A percentile compares a stretch with the other conserved stretches of the same genome.
phyloP scores from a whole-genome alignment of 2,113 vertebrate genomes.

The Cheirogaleus medius region DNA sequence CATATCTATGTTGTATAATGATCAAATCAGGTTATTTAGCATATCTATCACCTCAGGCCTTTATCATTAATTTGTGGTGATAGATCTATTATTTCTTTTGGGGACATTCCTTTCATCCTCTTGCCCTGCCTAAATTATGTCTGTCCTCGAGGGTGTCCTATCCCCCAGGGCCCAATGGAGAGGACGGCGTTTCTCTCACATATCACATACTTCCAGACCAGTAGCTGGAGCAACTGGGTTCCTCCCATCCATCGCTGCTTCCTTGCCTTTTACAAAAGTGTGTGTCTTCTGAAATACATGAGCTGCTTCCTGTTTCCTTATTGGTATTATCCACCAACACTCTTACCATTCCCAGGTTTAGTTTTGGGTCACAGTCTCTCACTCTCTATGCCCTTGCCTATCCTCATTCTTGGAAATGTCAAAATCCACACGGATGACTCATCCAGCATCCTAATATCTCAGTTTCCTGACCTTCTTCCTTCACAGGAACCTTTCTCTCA shows the following conservation, averaged over 20 bases:
- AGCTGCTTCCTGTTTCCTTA: not conserved
- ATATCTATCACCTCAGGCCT: not conserved
- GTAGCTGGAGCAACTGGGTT: not conserved
- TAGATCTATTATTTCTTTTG: not conserved
- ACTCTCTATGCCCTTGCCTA: not conserved
- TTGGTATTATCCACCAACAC: not conserved
- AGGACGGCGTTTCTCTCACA: not conserved
- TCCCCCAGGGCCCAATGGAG: not conserved
- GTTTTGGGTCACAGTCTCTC: not conserved
- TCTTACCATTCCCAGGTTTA: not conserved
- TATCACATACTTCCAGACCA: not conserved
- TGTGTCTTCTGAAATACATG: not conserved
- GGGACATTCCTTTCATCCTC: not conserved
- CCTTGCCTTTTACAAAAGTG: not conserved
- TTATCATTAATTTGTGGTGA: not conserved
- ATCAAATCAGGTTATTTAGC: not conserved
- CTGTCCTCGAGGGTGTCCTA: not conserved
- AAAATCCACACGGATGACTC: not conserved
- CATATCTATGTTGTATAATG: not conserved
- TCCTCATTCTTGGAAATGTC: not conserved
- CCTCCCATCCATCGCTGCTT: not conserved
- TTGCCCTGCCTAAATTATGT: not conserved
- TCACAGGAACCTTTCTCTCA: not conserved
- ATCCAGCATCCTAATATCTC: not conserved
- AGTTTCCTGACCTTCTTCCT: not conserved